Conservation (phyloP, 2,113 vertebrate genomes). For the Macroglossus sobrinus region DNA sequence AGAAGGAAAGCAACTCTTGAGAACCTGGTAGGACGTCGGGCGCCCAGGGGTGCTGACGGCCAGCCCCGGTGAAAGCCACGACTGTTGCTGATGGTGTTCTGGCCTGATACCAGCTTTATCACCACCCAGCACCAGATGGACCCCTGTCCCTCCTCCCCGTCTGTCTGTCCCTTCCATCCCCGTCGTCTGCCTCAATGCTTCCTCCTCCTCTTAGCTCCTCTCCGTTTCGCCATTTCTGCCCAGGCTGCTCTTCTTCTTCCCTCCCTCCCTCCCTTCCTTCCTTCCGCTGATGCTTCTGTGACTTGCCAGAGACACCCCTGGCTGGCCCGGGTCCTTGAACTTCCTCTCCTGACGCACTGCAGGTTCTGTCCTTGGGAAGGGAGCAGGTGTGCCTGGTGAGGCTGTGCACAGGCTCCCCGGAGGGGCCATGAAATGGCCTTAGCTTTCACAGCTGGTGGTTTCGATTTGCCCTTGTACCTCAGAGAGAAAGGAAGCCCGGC, state of each 20-base stretch:
- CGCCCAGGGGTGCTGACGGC: neutral
- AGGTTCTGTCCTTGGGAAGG: neutral
- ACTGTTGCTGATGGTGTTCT: no score
- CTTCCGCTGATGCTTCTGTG: neutral
- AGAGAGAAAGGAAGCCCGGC: neutral
- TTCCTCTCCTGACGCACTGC: neutral
- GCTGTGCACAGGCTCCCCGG: neutral
- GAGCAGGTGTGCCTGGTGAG: neutral
- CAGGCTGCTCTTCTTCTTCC: no score
- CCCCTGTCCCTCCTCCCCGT: no score
- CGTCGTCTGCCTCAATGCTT: no score
- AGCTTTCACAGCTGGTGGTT: slow-evolving; percentile 34
- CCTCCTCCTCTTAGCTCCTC: no score
- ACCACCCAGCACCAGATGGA: neutral
- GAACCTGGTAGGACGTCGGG: neutral
- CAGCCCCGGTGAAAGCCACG: no score
- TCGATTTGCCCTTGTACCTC: slow-evolving; percentile 49
- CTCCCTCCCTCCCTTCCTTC: no score
- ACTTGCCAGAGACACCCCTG: neutral
- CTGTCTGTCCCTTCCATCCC: neutral
- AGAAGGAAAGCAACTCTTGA: neutral
- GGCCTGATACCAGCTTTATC: neutral
- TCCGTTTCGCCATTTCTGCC: no score
- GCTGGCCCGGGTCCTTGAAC: neutral
- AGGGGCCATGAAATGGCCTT: neutral